phyloP scores from a whole-genome alignment of 2,888 invertebrate genomes.

The Caenorhabditis sulstoni region DNA sequence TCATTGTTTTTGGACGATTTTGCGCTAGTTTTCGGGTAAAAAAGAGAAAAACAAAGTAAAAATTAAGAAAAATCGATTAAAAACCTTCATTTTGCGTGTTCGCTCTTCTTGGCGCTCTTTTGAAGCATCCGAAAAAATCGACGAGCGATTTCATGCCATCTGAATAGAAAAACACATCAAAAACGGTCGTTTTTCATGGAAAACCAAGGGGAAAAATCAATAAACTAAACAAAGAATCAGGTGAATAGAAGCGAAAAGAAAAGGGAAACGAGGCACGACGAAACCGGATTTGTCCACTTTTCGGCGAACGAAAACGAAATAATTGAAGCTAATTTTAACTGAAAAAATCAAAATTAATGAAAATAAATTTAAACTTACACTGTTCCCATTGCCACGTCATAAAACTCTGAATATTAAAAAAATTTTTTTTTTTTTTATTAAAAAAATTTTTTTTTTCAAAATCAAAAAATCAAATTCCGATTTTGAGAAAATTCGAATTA shows the following conservation, averaged over 20 bases:
- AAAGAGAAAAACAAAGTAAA: slow-evolving; percentile 1
- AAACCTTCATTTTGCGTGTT: background rate
- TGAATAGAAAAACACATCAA: slow-evolving; percentile 13
- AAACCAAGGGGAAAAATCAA: slow-evolving; percentile 13
- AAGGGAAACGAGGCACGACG: background rate
- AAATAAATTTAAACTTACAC: slow-evolving; percentile 9
- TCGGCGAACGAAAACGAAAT: background rate
- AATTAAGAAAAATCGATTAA: background rate
- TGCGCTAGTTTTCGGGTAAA: background rate
- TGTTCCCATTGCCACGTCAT: slow-evolving; percentile 10
- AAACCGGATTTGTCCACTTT: background rate
- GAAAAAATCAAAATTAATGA: background rate
- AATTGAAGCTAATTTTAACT: background rate
- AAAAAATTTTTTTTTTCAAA: too few relatives aligned
- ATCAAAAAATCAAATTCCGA: background rate
- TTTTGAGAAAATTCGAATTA: slow-evolving; percentile 3
- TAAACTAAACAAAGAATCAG: slow-evolving; percentile 23
- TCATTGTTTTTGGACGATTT: slow-evolving; percentile 5
- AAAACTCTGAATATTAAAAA: background rate
- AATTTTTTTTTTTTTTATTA: too few relatives aligned
- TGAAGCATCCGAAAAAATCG: slow-evolving; percentile 41
- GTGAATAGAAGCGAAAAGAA: background rate
- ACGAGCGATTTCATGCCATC: slow-evolving; percentile 44
- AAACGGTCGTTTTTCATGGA: background rate
- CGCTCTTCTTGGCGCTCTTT: slow-evolving; percentile 5